Percentiles rank a stretch among this genome's conserved stretches.
Conservation (phyloP, 1,140 invertebrate genomes). For the Cydia splendana region DNA sequence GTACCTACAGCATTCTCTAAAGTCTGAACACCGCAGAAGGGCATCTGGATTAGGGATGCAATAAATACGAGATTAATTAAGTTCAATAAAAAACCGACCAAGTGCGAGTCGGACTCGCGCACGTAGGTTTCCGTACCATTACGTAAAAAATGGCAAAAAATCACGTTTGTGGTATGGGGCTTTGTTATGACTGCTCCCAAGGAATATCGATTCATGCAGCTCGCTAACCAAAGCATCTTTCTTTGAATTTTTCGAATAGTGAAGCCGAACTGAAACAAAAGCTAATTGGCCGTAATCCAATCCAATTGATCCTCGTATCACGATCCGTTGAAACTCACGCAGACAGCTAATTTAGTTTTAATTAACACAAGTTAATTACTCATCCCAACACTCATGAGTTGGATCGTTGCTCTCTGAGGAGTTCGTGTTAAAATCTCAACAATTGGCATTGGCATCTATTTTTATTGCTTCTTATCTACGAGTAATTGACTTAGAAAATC, state of each 20-base stretch:
- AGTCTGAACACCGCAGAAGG: no score
- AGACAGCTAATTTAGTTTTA: constrained; percentile 12
- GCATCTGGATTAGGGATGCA: no score
- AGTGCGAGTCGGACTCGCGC: no score
- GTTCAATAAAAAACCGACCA: no score
- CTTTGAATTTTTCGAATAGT: neutral
- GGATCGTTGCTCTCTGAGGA: neutral
- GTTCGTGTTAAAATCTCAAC: neutral
- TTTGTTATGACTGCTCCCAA: no score
- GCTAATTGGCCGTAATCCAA: neutral
- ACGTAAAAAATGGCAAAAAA: no score
- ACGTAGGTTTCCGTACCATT: no score
- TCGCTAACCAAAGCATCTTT: no score
- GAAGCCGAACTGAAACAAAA: neutral
- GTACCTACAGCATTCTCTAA: constrained; percentile 23
- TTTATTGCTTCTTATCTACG: neutral
- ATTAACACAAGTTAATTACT: constrained; percentile 12
- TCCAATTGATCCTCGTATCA: neutral
- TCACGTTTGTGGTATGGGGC: no score
- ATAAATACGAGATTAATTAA: no score
- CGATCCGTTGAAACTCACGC: neutral
- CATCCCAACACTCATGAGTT: neutral
- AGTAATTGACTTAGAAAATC: neutral
- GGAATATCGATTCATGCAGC: no score
- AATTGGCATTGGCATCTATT: neutral